These are phyloP conservation scores for Micrasema longulum DNA, from an alignment of 1,140 invertebrate species.

Conservation along the genomic window DNA sequence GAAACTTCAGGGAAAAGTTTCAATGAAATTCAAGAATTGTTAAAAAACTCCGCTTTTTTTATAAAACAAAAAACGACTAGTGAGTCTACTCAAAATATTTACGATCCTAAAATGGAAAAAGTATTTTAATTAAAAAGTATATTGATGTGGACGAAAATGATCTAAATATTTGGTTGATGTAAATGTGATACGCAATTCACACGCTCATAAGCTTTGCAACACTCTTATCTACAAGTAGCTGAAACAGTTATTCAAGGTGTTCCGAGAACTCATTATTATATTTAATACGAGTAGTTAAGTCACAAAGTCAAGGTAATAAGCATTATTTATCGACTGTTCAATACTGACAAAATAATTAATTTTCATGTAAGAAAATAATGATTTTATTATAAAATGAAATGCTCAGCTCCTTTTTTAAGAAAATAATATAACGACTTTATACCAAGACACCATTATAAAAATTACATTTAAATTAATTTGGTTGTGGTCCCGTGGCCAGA, in stretches of 20 bases:
- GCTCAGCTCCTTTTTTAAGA: too few species aligned
- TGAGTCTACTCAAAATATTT: constrained; percentile 22
- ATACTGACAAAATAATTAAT: too few species aligned
- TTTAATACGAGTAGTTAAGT: not conserved
- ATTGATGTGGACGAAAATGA: not conserved
- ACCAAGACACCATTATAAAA: too few species aligned
- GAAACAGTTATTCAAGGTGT: not conserved
- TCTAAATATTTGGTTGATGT: not conserved
- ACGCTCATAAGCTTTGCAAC: not conserved
- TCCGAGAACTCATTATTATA: constrained; percentile 3
- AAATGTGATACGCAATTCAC: not conserved
- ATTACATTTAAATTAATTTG: too few species aligned
- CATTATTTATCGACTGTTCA: too few species aligned
- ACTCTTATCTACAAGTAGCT: not conserved
- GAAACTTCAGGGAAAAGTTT: constrained; percentile 46
- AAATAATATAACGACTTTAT: too few species aligned
- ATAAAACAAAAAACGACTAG: not conserved
- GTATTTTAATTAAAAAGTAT: not conserved
- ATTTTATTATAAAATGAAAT: too few species aligned
- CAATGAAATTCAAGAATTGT: constrained; percentile 43
- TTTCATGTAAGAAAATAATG: too few species aligned
- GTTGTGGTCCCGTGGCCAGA: too few species aligned
- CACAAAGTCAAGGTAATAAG: constrained; percentile 9
- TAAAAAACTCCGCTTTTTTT: constrained; percentile 25
- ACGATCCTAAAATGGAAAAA: constrained; percentile 3